These are phyloP conservation scores for Heliconius hewitsoni DNA, from an alignment of 1,140 invertebrate genomes.

Conservation along the genomic window DNA sequence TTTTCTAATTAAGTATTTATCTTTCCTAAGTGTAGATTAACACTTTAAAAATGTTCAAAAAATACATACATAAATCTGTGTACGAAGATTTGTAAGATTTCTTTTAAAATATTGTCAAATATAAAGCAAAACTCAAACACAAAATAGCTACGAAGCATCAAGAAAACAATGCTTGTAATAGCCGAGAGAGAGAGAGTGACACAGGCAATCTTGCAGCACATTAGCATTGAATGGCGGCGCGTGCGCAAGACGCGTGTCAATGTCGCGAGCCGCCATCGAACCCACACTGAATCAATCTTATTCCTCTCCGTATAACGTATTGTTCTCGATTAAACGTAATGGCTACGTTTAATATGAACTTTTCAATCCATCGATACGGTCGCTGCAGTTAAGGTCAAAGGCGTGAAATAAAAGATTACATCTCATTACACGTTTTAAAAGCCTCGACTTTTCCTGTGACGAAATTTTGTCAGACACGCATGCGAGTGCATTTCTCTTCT, in stretches of 20 bases:
- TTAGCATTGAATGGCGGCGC: slow-evolving; percentile 77
- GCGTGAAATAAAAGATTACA: slow-evolving; percentile 41
- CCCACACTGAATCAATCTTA: slow-evolving; percentile 65
- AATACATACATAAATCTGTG: too few relatives aligned
- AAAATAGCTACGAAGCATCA: slow-evolving; percentile 38
- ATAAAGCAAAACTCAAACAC: slow-evolving; percentile 46
- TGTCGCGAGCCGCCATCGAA: slow-evolving; percentile 64
- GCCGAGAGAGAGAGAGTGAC: slow-evolving; percentile 64
- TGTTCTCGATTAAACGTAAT: slow-evolving; percentile 69
- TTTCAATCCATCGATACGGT: slow-evolving; percentile 39
- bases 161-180: slow-evolving; percentile 60
- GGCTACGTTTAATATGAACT: slow-evolving; percentile 58
- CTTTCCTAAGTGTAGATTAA: too few relatives aligned
- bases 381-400: slow-evolving; percentile 40
- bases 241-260: slow-evolving; percentile 63
- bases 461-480: slow-evolving; percentile 39
- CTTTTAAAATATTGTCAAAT: not conserved
- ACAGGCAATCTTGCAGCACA: slow-evolving; percentile 66
- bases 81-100: not conserved
- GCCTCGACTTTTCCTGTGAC: slow-evolving; percentile 40
- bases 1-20: too few relatives aligned
- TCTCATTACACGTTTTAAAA: slow-evolving; percentile 40
- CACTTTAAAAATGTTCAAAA: too few relatives aligned
- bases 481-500: slow-evolving; percentile 13
- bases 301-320: slow-evolving; percentile 49